Evolutionary conservation across 2,888 invertebrate genomes (phyloP).

Genomic region (Gari tellinella): DNA sequence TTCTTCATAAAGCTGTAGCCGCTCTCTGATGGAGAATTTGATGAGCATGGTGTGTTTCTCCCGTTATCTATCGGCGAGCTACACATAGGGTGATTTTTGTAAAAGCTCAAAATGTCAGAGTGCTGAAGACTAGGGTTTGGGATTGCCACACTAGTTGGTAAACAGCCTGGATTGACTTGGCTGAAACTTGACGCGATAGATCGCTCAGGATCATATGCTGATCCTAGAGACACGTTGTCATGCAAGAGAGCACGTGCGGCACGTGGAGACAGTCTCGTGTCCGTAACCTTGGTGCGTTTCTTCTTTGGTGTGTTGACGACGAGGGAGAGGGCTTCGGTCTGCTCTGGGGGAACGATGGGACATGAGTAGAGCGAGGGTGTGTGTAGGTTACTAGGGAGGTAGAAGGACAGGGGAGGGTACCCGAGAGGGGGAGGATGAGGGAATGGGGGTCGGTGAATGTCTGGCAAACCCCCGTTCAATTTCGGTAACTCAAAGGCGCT

Average conservation of each 20-base stretch:
- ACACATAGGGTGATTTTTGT: slow-evolving; percentile 84
- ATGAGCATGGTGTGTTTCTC: slow-evolving; percentile 73
- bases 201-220: slow-evolving; percentile 65
- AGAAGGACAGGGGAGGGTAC: slow-evolving; percentile 88
- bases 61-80: slow-evolving; percentile 74
- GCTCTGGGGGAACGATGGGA: slow-evolving; percentile 76
- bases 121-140: slow-evolving; percentile 96
- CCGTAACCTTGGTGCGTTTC: slow-evolving; percentile 97
- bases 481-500: slow-evolving; percentile 76
- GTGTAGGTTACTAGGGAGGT: slow-evolving; percentile 72
- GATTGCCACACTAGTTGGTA: slow-evolving; percentile 98
- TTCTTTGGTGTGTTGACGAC: slow-evolving; percentile 97
- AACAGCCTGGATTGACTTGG: slow-evolving; percentile 93
- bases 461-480: slow-evolving; percentile 59
- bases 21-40: slow-evolving; percentile 70
- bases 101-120: slow-evolving; percentile 79
- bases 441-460: slow-evolving; percentile 66
- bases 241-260: slow-evolving; percentile 80
- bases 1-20: slow-evolving; percentile 63
- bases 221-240: slow-evolving; percentile 70
- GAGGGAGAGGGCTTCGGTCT: slow-evolving; percentile 93
- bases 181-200: slow-evolving; percentile 86
- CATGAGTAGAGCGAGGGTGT: slow-evolving; percentile 71
- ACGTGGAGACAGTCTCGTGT: slow-evolving; percentile 83
- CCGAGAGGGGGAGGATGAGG: slow-evolving; percentile 80